Conservation (phyloP, 1,140 invertebrate species). For the Diachasma alloeum region DNA sequence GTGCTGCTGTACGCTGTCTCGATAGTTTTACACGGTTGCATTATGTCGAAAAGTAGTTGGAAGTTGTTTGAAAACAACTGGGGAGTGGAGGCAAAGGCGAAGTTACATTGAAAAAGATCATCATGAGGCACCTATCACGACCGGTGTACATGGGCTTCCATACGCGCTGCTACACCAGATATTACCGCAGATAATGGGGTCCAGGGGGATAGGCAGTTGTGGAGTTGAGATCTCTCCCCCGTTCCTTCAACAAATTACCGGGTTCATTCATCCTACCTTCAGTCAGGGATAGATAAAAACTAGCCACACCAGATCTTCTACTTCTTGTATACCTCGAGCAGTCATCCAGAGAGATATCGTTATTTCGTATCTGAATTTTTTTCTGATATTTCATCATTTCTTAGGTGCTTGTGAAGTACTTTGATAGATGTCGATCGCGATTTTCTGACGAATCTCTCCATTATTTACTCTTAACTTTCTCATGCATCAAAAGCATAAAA, state of each 20-base stretch:
- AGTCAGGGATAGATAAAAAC: slow-evolving; percentile 56
- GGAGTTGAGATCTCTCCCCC: slow-evolving; percentile 52
- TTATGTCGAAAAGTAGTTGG: slow-evolving; percentile 8
- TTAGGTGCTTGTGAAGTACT: neutral
- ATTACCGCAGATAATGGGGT: neutral
- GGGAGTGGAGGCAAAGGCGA: slow-evolving; percentile 52
- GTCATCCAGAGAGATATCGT: neutral
- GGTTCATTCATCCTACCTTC: slow-evolving; percentile 62
- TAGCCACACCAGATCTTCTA: slow-evolving; percentile 47
- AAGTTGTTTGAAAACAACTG: slow-evolving; percentile 48
- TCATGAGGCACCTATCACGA: neutral
- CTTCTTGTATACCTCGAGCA: neutral
- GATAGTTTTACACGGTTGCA: neutral
- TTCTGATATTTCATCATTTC: neutral
- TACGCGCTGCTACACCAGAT: slow-evolving; percentile 8
- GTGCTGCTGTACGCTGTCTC: neutral
- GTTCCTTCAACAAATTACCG: slow-evolving; percentile 57
- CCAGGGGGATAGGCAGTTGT: slow-evolving; percentile 1
- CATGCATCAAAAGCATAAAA: no score
- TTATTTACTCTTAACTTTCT: no score
- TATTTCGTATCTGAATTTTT: neutral
- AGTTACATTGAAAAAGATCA: slow-evolving; percentile 29
- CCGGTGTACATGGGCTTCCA: neutral
- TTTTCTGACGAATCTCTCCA: no score
- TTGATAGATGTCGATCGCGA: neutral